Evolutionary conservation across 2,113 vertebrate species (phyloP).

Genomic region (Odocoileus virginianus): DNA sequence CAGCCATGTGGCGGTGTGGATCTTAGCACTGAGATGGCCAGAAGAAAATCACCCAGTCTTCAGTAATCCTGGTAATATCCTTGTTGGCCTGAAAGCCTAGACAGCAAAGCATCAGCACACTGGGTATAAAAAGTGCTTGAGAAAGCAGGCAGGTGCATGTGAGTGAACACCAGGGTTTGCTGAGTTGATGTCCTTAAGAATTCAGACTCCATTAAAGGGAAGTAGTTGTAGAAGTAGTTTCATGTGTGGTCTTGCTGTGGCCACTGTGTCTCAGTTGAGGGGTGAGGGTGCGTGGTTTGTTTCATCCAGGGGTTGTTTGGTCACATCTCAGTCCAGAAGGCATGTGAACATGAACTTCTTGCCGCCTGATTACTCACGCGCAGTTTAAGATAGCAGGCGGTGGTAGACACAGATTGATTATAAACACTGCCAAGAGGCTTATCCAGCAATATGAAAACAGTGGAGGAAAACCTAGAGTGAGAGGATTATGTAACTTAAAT

Average conservation of each 20-base stretch:
- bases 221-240: neutral
- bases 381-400: constrained; percentile 86
- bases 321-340: neutral
- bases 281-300: neutral
- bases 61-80: neutral
- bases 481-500: constrained; percentile 86
- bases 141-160: neutral
- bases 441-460: constrained; percentile 68
- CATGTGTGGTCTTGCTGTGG: neutral
- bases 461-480: constrained; percentile 72
- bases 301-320: neutral
- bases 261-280: neutral
- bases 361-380: neutral
- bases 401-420: constrained; percentile 91
- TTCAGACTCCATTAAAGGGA: neutral
- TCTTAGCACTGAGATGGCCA: neutral
- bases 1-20: neutral
- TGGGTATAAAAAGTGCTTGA: neutral
- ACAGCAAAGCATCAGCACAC: neutral
- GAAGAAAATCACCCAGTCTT: neutral
- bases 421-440: constrained; percentile 86
- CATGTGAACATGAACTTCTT: neutral
- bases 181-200: neutral
- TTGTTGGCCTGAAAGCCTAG: neutral
- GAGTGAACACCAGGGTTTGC: neutral